A percentile compares a stretch with the other conserved stretches of the same genome.
phyloP scores from a whole-genome alignment of 2,888 invertebrate species.

The Marasmarcha lunaedactyla region DNA sequence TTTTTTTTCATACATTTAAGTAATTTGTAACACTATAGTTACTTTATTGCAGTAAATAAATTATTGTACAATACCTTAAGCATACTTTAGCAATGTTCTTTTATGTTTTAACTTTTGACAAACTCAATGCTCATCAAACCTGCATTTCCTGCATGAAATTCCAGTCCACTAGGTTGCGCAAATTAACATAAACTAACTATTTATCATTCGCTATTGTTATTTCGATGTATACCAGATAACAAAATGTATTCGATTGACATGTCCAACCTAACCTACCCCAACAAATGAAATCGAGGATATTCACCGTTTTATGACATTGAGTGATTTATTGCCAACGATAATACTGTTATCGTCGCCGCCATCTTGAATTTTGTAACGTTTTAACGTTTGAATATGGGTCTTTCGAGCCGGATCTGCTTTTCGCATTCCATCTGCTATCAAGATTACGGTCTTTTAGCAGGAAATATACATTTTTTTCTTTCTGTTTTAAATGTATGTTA shows the following conservation, averaged over 20 bases:
- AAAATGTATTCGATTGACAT: not conserved
- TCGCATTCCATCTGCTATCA: constrained; percentile 2
- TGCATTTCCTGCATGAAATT: too few species aligned
- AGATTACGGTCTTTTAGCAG: constrained; percentile 6
- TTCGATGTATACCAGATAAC: not conserved
- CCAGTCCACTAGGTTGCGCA: too few species aligned
- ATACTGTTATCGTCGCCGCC: constrained; percentile 27
- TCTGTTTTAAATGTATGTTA: too few species aligned
- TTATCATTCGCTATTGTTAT: too few species aligned
- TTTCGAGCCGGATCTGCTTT: constrained; percentile 17
- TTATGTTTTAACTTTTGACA: too few species aligned
- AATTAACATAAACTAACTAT: too few species aligned
- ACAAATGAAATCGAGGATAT: constrained; percentile 27
- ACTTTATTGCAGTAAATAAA: too few species aligned
- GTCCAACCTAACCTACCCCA: not conserved
- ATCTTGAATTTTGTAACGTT: constrained; percentile 24
- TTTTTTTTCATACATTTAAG: too few species aligned
- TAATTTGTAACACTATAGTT: too few species aligned
- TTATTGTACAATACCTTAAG: too few species aligned
- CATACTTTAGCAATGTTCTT: too few species aligned
- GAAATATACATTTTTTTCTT: constrained; percentile 3
- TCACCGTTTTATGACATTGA: constrained; percentile 27
- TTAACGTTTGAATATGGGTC: constrained; percentile 17
- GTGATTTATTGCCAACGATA: constrained; percentile 39
- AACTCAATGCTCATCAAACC: too few species aligned